Evolutionary conservation across 2,113 vertebrate genomes (phyloP), one percentile per base, ranked within the genome.

Genomic region (Myrmophylax atrothorax): DNA sequence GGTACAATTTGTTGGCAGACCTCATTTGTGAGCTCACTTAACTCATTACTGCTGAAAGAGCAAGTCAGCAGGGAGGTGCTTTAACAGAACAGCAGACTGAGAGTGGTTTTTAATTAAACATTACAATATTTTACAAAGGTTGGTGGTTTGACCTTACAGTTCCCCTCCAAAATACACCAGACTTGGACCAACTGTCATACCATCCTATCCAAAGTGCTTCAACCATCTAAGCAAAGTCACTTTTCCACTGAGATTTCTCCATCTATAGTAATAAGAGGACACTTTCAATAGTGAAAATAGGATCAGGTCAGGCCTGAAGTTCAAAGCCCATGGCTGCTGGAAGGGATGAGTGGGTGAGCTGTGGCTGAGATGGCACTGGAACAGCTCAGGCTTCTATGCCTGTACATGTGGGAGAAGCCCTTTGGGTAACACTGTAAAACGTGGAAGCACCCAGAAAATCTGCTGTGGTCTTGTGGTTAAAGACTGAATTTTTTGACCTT

Each of bases 321-420:
- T 28, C 22, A 56, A 49, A 66, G 15, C 6, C 20, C 22, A 15
- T 0, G 0, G 47, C 0, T 62, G 38, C 25, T 75, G 58, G 35
- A 58, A 67, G 56, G n/a, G 20, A 5, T 14, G 25, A 49, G 22
- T 11, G 52, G 44, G 42, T 29, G 49, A 19, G 10, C 1, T 53
- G n/a, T 2, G 44, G 13, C 46, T 31, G 33, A 50, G 17, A 33
- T n/a, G 52, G 58, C 35, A 9, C 35, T 59, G 44, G 20, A 23
- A 44, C 14, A 5, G 23, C 58, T 60, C 72, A 60, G 26, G 14
- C 6, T 67, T 8, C 58, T 18, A 12, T 33, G 35, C 12, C 66
- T 58, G 8, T 19, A 7, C 8, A 6, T 1, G 1, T 9, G 10
- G 50, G 22, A 70, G 7, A 16, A 87, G 6, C 5, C 16, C 58